These are phyloP conservation scores for Drosophila meridionalis DNA, from an alignment of 2,888 invertebrate species.

Conservation along the genomic window DNA sequence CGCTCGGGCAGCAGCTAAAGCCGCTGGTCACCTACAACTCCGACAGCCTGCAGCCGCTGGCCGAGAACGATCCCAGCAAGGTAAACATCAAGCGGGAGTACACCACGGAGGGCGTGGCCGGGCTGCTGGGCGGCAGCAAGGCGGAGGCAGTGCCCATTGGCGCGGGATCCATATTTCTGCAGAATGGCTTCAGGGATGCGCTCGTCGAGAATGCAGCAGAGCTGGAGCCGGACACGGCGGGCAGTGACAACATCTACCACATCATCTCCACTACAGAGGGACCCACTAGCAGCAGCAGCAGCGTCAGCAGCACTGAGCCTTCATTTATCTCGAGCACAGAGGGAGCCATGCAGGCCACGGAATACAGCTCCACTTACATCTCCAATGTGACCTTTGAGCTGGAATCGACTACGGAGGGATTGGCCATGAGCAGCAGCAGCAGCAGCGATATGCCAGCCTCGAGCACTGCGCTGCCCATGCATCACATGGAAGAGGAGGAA, in stretches of 20 bases:
- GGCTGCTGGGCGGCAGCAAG: not conserved
- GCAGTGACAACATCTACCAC: conserved; percentile 81
- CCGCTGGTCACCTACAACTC: conserved; percentile 58
- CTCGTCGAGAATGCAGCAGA: conserved; percentile 50
- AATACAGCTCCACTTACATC: conserved; percentile 22
- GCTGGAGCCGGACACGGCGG: conserved; percentile 80
- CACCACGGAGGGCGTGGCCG: conserved; percentile 68
- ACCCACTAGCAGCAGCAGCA: conserved; percentile 46
- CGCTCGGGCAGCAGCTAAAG: conserved; percentile 35
- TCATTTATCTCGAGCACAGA: conserved; percentile 29
- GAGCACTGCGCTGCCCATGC: conserved; percentile 33
- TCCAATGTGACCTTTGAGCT: conserved; percentile 23
- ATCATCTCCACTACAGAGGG: conserved; percentile 81
- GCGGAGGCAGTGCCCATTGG: conserved; percentile 16
- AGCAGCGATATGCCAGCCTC: conserved; percentile 42
- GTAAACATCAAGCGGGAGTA: conserved; percentile 82
- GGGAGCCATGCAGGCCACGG: conserved; percentile 11
- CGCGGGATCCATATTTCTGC: conserved; percentile 32
- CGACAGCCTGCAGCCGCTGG: conserved; percentile 62
- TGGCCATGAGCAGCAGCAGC: conserved; percentile 16
- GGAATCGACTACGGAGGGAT: conserved; percentile 60
- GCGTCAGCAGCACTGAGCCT: conserved; percentile 12
- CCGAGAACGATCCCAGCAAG: conserved; percentile 77
- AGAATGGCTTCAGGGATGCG: conserved; percentile 49
- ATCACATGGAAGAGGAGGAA: conserved; percentile 78